Percentiles rank a stretch among this genome's conserved stretches.
phyloP scores from a whole-genome alignment of 2,888 invertebrate species.

The Amphiduros pacificus region DNA sequence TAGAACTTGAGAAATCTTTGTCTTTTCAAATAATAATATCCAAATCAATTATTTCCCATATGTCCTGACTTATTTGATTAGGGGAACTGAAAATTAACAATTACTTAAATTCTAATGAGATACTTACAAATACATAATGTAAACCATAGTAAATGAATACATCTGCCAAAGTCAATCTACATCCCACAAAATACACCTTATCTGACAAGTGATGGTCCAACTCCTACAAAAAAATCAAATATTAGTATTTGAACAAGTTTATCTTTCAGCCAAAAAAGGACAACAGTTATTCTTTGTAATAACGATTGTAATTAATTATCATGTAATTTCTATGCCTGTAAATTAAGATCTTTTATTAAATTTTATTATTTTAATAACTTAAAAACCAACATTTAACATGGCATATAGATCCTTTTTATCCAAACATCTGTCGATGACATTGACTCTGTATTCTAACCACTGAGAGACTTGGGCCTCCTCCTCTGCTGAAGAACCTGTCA shows the following conservation, averaged over 20 bases:
- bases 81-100: too few relatives aligned
- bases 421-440: slow-evolving; percentile 37
- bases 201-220: slow-evolving; percentile 43
- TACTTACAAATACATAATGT: slow-evolving; percentile 42
- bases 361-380: background rate
- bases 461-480: slow-evolving; percentile 35
- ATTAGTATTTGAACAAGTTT: too few relatives aligned
- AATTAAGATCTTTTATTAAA: background rate
- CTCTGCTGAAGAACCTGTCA: slow-evolving; percentile 10
- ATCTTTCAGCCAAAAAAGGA: background rate
- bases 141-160: slow-evolving; percentile 44
- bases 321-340: too few relatives aligned
- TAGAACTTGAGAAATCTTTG: too few relatives aligned
- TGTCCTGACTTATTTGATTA: too few relatives aligned
- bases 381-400: slow-evolving; percentile 16
- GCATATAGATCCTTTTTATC: slow-evolving; percentile 14
- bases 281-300: too few relatives aligned
- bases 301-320: too few relatives aligned
- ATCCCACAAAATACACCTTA: slow-evolving; percentile 46
- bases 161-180: slow-evolving; percentile 43
- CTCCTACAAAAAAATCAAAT: slow-evolving; percentile 39
- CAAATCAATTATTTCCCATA: too few relatives aligned
- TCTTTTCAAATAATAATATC: too few relatives aligned
- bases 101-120: background rate
- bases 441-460: slow-evolving; percentile 49